Conservation (phyloP, 2,113 vertebrate species). For the Martes martes region DNA sequence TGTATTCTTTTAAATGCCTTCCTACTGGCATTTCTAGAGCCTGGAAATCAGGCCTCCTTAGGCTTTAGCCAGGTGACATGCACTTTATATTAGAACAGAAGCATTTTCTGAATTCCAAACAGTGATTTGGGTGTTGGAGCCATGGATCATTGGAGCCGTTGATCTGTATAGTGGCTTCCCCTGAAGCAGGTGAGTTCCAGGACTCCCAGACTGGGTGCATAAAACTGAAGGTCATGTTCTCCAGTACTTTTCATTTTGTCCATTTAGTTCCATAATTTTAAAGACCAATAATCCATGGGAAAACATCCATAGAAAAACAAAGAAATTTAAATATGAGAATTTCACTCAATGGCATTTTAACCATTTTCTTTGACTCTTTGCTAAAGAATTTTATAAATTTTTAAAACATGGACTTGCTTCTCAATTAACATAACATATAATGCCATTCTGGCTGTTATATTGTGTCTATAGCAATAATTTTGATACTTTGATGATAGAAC, state of each 20-base stretch:
- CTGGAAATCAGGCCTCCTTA: too few relatives aligned
- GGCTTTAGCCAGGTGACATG: not conserved
- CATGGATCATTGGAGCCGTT: not conserved
- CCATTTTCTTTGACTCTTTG: not conserved
- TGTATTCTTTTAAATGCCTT: too few relatives aligned
- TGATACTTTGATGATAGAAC: not conserved
- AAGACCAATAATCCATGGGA: not conserved
- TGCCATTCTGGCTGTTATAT: not conserved
- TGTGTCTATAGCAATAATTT: not conserved
- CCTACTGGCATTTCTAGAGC: too few relatives aligned
- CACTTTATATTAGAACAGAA: not conserved
- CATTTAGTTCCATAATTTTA: not conserved
- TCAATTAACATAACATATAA: not conserved
- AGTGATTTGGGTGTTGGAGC: rapidly evolving
- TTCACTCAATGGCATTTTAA: not conserved
- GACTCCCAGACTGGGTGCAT: rapidly evolving
- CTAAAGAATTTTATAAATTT: not conserved
- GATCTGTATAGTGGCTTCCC: not conserved
- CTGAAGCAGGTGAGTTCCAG: not conserved
- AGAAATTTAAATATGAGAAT: not conserved
- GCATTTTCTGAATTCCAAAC: not conserved
- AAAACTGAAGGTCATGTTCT: not conserved
- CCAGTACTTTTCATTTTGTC: not conserved
- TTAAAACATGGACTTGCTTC: not conserved
- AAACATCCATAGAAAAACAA: not conserved